These are phyloP conservation scores for Arion vulgaris DNA, from an alignment of 1,140 invertebrate species.

Conservation along the genomic window DNA sequence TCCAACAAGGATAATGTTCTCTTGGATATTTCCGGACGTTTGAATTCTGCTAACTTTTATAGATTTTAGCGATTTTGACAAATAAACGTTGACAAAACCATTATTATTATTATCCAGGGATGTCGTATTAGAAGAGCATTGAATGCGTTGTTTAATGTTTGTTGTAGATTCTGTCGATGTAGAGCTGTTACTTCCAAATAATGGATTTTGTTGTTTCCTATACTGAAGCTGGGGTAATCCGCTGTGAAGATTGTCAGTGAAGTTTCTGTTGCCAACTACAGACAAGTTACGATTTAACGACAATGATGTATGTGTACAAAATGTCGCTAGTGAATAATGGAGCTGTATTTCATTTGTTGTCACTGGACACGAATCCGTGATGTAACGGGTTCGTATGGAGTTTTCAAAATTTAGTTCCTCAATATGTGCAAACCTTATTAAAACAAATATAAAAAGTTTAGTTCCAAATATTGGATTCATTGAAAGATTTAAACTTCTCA, in stretches of 20 bases:
- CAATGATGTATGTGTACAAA: no score
- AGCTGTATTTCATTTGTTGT: no score
- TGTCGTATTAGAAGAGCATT: neutral
- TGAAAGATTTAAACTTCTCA: neutral
- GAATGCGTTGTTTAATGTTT: neutral
- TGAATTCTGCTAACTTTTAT: neutral
- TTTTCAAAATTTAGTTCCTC: neutral
- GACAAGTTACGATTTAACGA: no score
- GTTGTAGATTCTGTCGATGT: neutral
- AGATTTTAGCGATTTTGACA: neutral
- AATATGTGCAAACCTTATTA: neutral
- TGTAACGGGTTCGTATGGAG: neutral
- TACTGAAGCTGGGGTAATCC: no score
- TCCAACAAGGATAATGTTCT: neutral
- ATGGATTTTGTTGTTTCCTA: neutral
- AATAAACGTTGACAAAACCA: neutral
- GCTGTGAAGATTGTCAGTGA: no score
- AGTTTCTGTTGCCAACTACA: no score
- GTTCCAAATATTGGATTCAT: neutral
- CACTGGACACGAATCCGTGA: no score
- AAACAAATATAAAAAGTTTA: neutral
- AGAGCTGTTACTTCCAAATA: neutral
- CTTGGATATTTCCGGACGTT: neutral
- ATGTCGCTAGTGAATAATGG: no score
- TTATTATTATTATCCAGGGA: neutral